Evolutionary conservation across 2,888 invertebrate genomes (phyloP).

Genomic region (Nezara viridula): DNA sequence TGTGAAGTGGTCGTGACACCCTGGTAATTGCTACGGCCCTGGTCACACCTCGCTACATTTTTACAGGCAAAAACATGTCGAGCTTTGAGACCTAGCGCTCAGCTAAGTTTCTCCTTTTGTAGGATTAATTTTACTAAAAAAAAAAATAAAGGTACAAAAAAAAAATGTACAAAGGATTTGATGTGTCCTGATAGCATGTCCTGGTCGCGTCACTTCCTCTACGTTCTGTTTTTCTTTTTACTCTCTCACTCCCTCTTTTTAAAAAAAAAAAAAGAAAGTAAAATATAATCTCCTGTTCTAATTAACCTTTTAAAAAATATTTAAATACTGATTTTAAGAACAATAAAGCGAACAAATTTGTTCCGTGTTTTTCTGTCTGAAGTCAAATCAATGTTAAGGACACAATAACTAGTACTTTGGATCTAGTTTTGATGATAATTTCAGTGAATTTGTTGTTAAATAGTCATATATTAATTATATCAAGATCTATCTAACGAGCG

Average conservation of each 20-base stretch:
- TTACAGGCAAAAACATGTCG: conserved; percentile 45
- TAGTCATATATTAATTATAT: too few species aligned
- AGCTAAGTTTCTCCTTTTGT: conserved; percentile 41
- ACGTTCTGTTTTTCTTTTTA: background rate
- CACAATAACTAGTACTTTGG: too few species aligned
- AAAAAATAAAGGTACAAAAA: background rate
- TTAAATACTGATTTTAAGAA: background rate
- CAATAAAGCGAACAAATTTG: too few species aligned
- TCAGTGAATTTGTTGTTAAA: too few species aligned
- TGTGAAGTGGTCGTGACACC: conserved; percentile 52
- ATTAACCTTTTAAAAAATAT: too few species aligned
- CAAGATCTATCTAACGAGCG: too few species aligned
- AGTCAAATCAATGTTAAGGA: too few species aligned
- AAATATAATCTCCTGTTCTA: background rate
- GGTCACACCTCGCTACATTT: conserved; percentile 47
- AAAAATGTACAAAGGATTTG: conserved; percentile 40
- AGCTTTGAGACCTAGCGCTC: background rate
- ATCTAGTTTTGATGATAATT: too few species aligned
- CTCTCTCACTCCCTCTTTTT: background rate
- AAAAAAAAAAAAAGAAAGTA: too few species aligned
- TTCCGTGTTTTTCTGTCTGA: too few species aligned
- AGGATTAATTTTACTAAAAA: conserved; percentile 47
- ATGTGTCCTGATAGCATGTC: conserved; percentile 47
- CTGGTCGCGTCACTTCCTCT: background rate
- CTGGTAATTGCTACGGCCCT: conserved; percentile 43